Conservation (phyloP, 2,113 vertebrate species). For the Apodemus speciosus region DNA sequence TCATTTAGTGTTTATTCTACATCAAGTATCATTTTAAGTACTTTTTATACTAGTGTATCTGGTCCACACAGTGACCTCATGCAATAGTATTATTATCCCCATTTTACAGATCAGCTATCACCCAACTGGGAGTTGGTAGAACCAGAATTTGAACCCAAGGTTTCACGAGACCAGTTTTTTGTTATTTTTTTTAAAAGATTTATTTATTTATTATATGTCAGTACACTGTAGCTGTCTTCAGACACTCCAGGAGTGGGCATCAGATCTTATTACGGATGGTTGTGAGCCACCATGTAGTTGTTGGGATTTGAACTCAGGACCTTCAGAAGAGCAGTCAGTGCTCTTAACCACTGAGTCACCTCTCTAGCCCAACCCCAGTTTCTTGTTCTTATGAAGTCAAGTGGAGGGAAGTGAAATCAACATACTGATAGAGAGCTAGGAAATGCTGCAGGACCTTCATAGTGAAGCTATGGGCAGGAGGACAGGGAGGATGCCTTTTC, state of each 20-base stretch:
- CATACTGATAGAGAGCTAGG: conserved; percentile 31
- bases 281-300: too few relatives aligned
- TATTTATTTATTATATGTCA: too few relatives aligned
- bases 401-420: not conserved
- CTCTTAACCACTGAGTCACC: too few relatives aligned
- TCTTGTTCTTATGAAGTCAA: conserved; percentile 28
- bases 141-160: conserved; percentile 30
- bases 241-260: too few relatives aligned
- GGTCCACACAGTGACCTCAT: not conserved
- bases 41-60: conserved; percentile 51
- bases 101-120: conserved; percentile 48
- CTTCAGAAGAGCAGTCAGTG: too few relatives aligned
- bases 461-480: not conserved
- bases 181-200: too few relatives aligned
- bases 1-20: conserved; percentile 51
- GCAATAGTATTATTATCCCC: conserved; percentile 31
- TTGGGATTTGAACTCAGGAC: too few relatives aligned
- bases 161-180: not conserved
- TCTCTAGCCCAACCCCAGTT: not conserved
- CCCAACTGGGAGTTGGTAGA: conserved; percentile 21
- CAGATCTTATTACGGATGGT: too few relatives aligned
- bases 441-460: conserved; percentile 19
- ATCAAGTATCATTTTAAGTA: conserved; percentile 49
- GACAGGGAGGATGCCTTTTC: not conserved
- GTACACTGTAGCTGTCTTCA: too few relatives aligned